Evolutionary conservation across 64 coral and sea anemone genomes (phyloP).

Genomic region (Cladopsammia gracilis): DNA sequence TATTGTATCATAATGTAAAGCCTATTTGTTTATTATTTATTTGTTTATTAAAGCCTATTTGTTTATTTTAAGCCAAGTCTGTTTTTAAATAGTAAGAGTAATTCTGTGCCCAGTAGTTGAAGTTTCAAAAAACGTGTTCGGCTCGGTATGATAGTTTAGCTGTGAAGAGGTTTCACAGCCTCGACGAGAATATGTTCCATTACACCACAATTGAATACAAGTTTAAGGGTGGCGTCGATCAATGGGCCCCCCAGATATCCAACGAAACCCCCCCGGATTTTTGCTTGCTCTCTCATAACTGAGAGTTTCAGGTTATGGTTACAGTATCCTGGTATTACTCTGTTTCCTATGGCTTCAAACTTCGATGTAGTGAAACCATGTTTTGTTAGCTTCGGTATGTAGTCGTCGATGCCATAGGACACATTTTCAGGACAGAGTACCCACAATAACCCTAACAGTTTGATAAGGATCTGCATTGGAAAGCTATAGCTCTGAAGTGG

Average conservation of each 20-base stretch:
- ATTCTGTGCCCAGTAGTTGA: no score
- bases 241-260: no score
- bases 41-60: no score
- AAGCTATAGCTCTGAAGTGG: background rate
- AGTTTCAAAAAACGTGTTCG: no score
- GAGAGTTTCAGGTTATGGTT: constrained; percentile 4
- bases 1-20: no score
- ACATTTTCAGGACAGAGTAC: background rate
- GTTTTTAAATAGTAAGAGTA: no score
- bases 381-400: background rate
- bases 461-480: background rate
- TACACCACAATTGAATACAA: background rate
- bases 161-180: constrained; percentile 34
- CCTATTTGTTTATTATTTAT: no score
- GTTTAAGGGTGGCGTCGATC: background rate
- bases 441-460: background rate
- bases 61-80: no score
- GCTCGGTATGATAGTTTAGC: background rate
- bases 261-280: background rate
- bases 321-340: constrained; percentile 45
- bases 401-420: constrained; percentile 47
- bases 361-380: constrained; percentile 35
- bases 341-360: constrained; percentile 57
- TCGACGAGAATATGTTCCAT: constrained; percentile 37
- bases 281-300: constrained; percentile 66